Base-by-base conservation (phyloP, 2,113 vertebrate genomes). In the Phrynocephalus versicolor region DNA sequence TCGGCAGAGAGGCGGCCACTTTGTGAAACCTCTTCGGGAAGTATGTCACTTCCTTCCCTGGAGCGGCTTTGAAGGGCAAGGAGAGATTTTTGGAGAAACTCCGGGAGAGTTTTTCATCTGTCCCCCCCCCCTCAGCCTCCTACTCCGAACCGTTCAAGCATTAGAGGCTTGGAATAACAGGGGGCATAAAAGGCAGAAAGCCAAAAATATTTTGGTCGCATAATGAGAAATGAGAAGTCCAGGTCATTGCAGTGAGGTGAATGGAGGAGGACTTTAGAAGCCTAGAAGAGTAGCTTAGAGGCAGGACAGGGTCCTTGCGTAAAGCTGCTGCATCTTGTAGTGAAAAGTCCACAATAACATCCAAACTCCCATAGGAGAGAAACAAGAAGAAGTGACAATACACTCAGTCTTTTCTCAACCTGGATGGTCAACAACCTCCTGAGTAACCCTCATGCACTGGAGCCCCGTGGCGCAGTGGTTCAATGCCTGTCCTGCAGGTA, bases 41-140 rank as follows among this genome's bases (percentile, higher is more conserved):
- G 78, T 91, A 55, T 94, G 94, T 92, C 93, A 87, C 78, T 87
- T 78, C 55, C 80, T 95, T 79, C 93, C 94, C 78, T 70, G 88
- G 77, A 88, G 93, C 88, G 60, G n/a, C 79, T 92, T 79, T 80
- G 72, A 90, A 90, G 88, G 86, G 85, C 84, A 71, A 64, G 70
- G 27, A 85, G 84, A 83, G 82, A 73, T 80, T 74, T 0, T 0
- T 9, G 5, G 79, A 85, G 85, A 88, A 90, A 23, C 67, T 93
- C 91, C 89, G 83, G 85, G 72, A 91, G 89, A 85, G 79, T 79
- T 77, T n/a, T 87, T 92, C 89, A 51, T 79, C 74, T 51, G 45
- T 51, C 45, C 10, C 45, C 10, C 45, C 45, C 45, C 45, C 25
- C 45, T 37, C 10, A 62, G 74, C 16, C 30, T 45, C 51, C 30